phyloP scores from a whole-genome alignment of 2,888 invertebrate species.

The Escarpia spicata region DNA sequence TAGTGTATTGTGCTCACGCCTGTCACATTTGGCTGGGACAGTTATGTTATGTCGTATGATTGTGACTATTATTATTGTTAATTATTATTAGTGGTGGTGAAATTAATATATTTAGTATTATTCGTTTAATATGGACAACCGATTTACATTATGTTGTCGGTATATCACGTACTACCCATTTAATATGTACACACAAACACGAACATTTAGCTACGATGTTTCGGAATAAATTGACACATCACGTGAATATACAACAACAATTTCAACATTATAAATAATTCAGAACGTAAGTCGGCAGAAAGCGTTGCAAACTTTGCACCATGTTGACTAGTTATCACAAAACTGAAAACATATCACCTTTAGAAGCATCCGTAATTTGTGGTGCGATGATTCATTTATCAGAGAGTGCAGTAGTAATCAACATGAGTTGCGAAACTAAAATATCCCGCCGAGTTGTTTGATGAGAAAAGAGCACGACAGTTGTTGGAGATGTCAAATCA shows the following conservation, averaged over 20 bases:
- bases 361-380: neutral
- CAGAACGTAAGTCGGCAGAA: neutral
- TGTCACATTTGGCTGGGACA: too few species aligned
- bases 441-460: neutral
- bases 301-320: neutral
- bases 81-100: neutral
- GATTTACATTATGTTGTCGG: too few species aligned
- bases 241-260: too few species aligned
- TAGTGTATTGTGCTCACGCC: too few species aligned
- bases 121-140: too few species aligned
- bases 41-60: neutral
- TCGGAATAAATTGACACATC: too few species aligned
- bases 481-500: neutral
- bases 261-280: too few species aligned
- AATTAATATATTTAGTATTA: neutral
- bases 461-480: neutral
- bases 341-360: neutral
- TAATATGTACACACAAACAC: too few species aligned
- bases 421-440: neutral
- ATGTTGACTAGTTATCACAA: neutral
- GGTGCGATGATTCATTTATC: neutral
- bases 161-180: too few species aligned
- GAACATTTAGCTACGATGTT: too few species aligned
- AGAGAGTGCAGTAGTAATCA: neutral
- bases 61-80: neutral